phyloP scores from a whole-genome alignment of 2,113 vertebrate species.

The Anas platyrhynchos region DNA sequence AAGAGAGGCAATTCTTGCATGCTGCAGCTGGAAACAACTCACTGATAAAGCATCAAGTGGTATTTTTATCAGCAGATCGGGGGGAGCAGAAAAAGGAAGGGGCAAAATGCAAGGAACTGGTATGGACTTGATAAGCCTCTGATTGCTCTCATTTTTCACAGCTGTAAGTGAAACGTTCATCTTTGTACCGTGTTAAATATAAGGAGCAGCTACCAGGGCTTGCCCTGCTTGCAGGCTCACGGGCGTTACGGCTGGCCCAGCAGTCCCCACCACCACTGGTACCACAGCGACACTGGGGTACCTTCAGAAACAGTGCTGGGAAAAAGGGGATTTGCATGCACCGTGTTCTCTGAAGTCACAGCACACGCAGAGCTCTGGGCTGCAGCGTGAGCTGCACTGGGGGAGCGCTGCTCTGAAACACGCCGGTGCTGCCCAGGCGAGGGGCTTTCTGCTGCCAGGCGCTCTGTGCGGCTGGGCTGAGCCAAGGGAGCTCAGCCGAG shows the following conservation, averaged over 20 bases:
- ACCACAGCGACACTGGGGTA: neutral
- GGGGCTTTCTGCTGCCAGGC: neutral
- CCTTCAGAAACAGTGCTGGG: fast-evolving
- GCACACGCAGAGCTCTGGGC: neutral
- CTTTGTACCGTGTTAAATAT: neutral
- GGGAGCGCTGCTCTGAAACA: neutral
- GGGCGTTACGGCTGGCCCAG: neutral
- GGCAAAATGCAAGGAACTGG: neutral
- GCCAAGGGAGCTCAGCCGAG: neutral
- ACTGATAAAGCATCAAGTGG: neutral
- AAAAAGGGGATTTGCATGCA: neutral
- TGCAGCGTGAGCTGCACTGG: neutral
- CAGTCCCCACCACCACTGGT: neutral
- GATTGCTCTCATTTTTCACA: neutral
- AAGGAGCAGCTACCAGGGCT: neutral
- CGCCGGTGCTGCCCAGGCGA: neutral
- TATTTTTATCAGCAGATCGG: neutral
- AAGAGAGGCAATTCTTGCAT: neutral
- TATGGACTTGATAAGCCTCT: neutral
- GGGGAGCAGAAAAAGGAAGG: neutral
- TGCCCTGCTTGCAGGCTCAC: neutral
- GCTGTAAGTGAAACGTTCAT: neutral
- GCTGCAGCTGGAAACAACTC: neutral
- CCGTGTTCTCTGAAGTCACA: neutral
- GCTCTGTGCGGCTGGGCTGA: neutral